Percentiles rank a stretch among this genome's conserved stretches.
These are phyloP conservation scores for Priocnemis perturbator DNA, from an alignment of 2,888 invertebrate species.

Conservation along the genomic window DNA sequence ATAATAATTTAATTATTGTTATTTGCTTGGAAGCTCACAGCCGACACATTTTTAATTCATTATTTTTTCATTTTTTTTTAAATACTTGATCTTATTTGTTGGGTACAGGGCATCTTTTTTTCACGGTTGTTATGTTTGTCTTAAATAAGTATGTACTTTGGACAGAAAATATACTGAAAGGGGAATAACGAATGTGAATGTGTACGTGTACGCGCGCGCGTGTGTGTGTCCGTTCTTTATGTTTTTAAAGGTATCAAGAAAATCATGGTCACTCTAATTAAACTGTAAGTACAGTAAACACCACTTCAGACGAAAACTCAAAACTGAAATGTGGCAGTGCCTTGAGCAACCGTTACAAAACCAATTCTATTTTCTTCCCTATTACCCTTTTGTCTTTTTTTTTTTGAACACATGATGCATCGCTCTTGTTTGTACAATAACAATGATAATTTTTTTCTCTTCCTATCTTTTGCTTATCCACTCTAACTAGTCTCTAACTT, in stretches of 20 bases:
- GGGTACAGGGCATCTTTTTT: constrained; percentile 62
- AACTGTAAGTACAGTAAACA: constrained; percentile 58
- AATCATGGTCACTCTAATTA: constrained; percentile 57
- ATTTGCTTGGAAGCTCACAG: constrained; percentile 76
- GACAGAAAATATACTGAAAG: constrained; percentile 42
- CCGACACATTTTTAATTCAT: constrained; percentile 72
- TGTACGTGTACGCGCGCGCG: no score
- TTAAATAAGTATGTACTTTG: constrained; percentile 41
- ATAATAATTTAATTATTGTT: constrained; percentile 76
- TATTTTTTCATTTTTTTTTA: constrained; percentile 48
- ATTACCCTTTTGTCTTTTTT: constrained; percentile 54
- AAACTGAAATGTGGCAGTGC: constrained; percentile 72
- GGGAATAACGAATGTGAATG: constrained; percentile 35
- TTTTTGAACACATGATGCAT: constrained; percentile 74
- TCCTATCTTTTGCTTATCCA: constrained; percentile 56
- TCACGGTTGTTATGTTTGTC: constrained; percentile 19
- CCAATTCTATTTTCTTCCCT: constrained; percentile 61
- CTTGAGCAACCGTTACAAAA: constrained; percentile 73
- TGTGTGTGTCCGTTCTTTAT: constrained; percentile 32
- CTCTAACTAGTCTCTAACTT: constrained; percentile 72
- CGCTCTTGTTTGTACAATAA: constrained; percentile 74
- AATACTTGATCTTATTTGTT: constrained; percentile 63
- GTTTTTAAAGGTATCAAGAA: constrained; percentile 44
- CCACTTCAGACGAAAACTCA: constrained; percentile 49
- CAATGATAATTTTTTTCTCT: constrained; percentile 54